Evolutionary conservation across 2,888 invertebrate genomes (phyloP).

Genomic region (Volucella zonaria): DNA sequence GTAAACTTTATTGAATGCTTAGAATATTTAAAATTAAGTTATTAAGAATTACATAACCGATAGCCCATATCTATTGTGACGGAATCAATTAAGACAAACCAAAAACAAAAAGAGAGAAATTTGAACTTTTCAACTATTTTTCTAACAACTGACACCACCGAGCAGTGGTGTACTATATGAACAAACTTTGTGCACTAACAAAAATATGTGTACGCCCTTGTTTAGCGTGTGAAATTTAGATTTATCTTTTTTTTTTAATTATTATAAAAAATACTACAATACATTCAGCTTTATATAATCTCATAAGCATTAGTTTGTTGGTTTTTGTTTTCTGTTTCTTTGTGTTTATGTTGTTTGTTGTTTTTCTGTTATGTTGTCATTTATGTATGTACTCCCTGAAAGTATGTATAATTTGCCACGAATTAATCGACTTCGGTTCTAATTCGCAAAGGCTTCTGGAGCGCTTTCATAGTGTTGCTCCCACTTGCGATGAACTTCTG

Average conservation of each 20-base stretch:
- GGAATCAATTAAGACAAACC: conserved; percentile 13
- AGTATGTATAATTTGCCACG: too few species aligned
- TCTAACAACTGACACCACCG: too few species aligned
- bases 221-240: conserved; percentile 14
- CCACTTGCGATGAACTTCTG: too few species aligned
- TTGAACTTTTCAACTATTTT: neutral
- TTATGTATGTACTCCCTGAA: conserved; percentile 87
- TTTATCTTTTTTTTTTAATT: conserved; percentile 43
- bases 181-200: neutral
- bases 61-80: conserved; percentile 3
- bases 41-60: conserved; percentile 43
- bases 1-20: conserved; percentile 30
- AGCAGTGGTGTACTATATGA: neutral
- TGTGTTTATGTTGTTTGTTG: too few species aligned
- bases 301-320: conserved; percentile 69
- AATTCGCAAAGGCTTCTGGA: too few species aligned
- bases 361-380: conserved; percentile 20
- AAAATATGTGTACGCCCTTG: neutral
- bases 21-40: conserved; percentile 17
- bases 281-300: conserved; percentile 62
- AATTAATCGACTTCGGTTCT: too few species aligned
- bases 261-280: conserved; percentile 69
- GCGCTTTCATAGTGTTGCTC: too few species aligned
- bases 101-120: conserved; percentile 3
- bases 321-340: neutral